These are phyloP conservation scores for Sarcophaga subvicina DNA, from an alignment of 2,888 invertebrate genomes.

Conservation along the genomic window DNA sequence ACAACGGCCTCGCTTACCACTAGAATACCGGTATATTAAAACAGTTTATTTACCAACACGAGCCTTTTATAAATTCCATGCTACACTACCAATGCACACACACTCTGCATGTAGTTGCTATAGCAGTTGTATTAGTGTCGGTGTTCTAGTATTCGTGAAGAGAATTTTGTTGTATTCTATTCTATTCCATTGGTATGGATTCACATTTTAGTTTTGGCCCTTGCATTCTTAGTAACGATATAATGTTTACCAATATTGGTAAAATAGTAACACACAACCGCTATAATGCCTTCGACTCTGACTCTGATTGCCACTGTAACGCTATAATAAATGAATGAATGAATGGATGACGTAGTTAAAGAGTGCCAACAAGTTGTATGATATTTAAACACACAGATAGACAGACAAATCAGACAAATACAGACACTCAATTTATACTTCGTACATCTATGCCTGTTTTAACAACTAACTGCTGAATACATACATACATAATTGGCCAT, in stretches of 20 bases:
- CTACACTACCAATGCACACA: neutral
- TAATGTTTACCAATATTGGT: slow-evolving; percentile 63
- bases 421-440: neutral
- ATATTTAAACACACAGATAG: slow-evolving; percentile 30
- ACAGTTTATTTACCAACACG: slow-evolving; percentile 72
- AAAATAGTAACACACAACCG: slow-evolving; percentile 8
- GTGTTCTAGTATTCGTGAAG: slow-evolving; percentile 16
- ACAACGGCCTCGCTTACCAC: slow-evolving; percentile 67
- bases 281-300: slow-evolving; percentile 21
- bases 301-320: slow-evolving; percentile 33
- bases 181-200: slow-evolving; percentile 14
- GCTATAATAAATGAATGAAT: neutral
- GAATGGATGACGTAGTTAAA: slow-evolving; percentile 31
- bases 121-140: neutral
- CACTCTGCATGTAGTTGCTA: no score
- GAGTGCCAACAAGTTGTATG: slow-evolving; percentile 58
- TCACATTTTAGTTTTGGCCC: slow-evolving; percentile 13
- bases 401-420: slow-evolving; percentile 46
- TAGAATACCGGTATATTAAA: slow-evolving; percentile 77
- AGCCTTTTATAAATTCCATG: slow-evolving; percentile 76
- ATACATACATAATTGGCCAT: no score
- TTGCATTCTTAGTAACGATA: slow-evolving; percentile 6
- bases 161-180: slow-evolving; percentile 21
- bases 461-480: neutral
- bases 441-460: neutral